Percentiles rank a stretch among this genome's conserved stretches.
These are phyloP conservation scores for Cololabis saira DNA, from an alignment of 2,113 vertebrate species.

Conservation along the genomic window DNA sequence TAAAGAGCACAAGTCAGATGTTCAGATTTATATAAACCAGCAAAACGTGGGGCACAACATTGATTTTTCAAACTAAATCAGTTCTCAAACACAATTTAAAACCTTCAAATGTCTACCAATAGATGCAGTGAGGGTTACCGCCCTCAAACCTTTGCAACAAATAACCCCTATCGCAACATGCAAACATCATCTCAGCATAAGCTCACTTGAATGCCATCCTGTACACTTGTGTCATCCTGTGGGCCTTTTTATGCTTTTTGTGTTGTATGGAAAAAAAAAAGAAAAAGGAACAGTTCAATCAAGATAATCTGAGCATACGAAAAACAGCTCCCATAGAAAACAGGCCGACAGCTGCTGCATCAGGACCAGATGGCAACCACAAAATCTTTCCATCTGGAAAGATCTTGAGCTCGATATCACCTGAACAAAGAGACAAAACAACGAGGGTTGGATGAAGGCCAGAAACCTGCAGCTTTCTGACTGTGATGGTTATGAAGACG, in stretches of 20 bases:
- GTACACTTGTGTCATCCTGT: constrained; percentile 12
- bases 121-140: no score
- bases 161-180: neutral
- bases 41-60: no score
- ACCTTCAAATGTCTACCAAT: no score
- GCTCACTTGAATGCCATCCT: constrained; percentile 30
- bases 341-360: constrained; percentile 32
- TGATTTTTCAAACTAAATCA: no score
- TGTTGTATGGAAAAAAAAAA: constrained; percentile 6
- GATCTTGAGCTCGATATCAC: constrained; percentile 23
- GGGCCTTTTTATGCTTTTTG: constrained; percentile 11
- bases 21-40: no score
- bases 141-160: no score
- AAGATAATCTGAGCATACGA: constrained; percentile 9
- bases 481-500: neutral
- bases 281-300: neutral
- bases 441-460: neutral
- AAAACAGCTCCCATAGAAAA: constrained; percentile 31
- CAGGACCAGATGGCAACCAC: constrained; percentile 36
- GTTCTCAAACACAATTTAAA: no score
- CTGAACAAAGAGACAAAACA: constrained; percentile 1
- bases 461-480: neutral
- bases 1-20: no score
- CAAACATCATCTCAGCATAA: constrained; percentile 15
- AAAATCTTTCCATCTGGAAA: constrained; percentile 24